phyloP scores from a whole-genome alignment of 2,113 vertebrate genomes.

The Epinephelus cyanopodus region DNA sequence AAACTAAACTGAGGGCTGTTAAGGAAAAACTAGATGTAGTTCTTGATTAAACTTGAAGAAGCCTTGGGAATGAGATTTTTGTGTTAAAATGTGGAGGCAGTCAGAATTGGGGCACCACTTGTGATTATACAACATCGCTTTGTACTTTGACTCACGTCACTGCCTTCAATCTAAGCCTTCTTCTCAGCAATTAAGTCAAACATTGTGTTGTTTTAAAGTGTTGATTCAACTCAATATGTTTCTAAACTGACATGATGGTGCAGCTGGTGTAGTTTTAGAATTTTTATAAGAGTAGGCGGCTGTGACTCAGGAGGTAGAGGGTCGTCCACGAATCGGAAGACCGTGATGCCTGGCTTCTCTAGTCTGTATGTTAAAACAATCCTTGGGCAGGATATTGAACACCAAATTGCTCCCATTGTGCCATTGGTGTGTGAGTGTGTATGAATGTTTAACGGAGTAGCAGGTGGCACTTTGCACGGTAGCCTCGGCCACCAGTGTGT shows the following conservation, averaged over 20 bases:
- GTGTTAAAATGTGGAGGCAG: neutral
- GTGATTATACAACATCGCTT: neutral
- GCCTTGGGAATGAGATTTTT: neutral
- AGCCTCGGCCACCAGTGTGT: too few relatives aligned
- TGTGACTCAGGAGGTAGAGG: too few relatives aligned
- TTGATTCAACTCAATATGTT: neutral
- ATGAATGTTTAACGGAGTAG: too few relatives aligned
- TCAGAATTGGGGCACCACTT: neutral
- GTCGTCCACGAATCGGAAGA: too few relatives aligned
- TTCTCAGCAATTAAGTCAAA: neutral
- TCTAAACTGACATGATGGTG: neutral
- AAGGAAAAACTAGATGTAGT: neutral
- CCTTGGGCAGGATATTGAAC: too few relatives aligned
- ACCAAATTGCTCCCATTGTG: too few relatives aligned
- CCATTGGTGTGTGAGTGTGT: too few relatives aligned
- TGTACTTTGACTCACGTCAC: neutral
- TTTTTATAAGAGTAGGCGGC: neutral
- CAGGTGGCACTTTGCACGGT: too few relatives aligned
- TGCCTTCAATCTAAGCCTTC: neutral
- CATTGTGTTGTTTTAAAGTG: neutral
- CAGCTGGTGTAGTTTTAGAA: neutral
- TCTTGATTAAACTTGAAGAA: neutral
- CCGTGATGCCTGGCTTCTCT: too few relatives aligned
- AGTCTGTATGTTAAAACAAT: too few relatives aligned
- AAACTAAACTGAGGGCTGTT: neutral